Conservation (phyloP, 1,140 invertebrate genomes). For the Caenorhabditis brenneri region DNA sequence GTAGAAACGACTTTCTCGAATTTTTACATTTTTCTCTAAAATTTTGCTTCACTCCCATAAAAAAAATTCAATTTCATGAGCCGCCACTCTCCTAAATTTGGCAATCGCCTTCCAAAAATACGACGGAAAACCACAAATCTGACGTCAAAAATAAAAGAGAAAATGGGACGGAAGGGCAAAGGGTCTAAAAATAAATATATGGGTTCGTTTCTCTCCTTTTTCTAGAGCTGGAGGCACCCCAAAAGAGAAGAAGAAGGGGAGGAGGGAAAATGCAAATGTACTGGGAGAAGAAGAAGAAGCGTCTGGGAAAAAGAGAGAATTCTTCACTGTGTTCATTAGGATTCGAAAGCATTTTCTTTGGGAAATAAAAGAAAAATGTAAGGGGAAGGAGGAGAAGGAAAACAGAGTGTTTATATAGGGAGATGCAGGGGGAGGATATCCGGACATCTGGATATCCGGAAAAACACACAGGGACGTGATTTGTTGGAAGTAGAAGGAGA, state of each 20-base stretch:
- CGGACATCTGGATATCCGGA: no score
- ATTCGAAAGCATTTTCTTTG: neutral
- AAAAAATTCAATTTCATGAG: neutral
- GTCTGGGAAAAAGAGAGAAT: neutral
- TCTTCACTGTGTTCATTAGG: neutral
- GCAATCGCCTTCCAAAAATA: no score
- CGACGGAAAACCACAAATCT: neutral
- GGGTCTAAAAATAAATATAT: neutral
- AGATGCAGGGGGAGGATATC: no score
- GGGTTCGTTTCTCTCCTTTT: neutral
- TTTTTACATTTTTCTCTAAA: no score
- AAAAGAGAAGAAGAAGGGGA: no score
- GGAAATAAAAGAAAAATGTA: neutral
- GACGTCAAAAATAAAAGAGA: neutral
- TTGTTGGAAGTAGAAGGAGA: no score
- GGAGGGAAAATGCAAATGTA: neutral
- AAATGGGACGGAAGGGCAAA: neutral
- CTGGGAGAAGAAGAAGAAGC: neutral
- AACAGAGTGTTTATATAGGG: no score
- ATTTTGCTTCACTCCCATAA: neutral
- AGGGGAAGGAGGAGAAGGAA: no score
- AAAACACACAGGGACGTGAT: no score
- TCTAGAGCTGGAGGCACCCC: no score
- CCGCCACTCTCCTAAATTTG: neutral
- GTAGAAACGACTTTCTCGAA: no score